phyloP scores from a whole-genome alignment of 53 echinoderm and acorn worm species.

The Paelopatides confundens region DNA sequence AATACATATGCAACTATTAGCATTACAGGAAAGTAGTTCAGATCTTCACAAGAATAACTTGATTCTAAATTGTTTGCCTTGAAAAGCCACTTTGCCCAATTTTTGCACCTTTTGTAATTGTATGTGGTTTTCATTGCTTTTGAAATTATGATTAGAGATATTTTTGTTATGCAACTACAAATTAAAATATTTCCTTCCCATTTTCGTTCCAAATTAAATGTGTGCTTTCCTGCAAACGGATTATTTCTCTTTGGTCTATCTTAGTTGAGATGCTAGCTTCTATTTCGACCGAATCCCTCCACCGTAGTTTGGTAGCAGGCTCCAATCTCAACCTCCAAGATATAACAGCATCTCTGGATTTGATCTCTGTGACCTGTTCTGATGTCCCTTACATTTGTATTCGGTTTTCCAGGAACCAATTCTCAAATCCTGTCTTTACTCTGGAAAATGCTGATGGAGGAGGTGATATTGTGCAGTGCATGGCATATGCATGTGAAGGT shows the following conservation, averaged over 20 bases:
- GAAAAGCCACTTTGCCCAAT: too few species aligned
- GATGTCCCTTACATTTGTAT: conserved; percentile 90
- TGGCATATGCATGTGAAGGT: not conserved
- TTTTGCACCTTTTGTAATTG: too few species aligned
- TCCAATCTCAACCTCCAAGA: not conserved
- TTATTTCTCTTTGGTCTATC: not conserved
- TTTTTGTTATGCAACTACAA: too few species aligned
- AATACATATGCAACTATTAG: too few species aligned
- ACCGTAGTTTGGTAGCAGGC: conserved; percentile 6
- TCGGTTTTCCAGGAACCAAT: conserved; percentile 68
- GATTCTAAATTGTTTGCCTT: too few species aligned
- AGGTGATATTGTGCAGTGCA: conserved; percentile 14
- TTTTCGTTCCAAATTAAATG: too few species aligned
- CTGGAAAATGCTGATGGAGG: conserved; percentile 43
- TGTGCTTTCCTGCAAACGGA: too few species aligned
- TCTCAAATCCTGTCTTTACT: conserved; percentile 76
- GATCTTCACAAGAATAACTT: too few species aligned
- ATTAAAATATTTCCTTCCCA: too few species aligned
- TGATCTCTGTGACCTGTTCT: conserved; percentile 71
- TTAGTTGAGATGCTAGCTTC: not conserved
- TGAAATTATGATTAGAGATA: too few species aligned
- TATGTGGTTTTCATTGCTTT: too few species aligned
- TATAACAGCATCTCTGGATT: conserved; percentile 50
- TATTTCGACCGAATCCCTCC: not conserved
- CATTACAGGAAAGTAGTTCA: too few species aligned